Conservation (phyloP, 2,888 invertebrate species). For the Drosophila tanythrix region DNA sequence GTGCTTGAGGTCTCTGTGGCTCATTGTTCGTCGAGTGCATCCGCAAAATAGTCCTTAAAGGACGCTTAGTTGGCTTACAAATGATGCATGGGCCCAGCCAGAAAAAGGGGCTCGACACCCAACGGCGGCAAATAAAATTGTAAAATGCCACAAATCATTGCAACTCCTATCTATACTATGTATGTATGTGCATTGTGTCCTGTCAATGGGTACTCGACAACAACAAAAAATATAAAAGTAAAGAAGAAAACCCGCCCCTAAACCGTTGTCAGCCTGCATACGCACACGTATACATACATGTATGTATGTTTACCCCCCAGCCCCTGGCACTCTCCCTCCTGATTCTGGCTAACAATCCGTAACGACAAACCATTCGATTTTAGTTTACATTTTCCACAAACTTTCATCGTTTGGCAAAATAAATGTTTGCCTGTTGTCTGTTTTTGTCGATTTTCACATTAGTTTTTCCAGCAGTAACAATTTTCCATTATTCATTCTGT, state of each 20-base stretch:
- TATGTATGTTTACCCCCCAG: neutral
- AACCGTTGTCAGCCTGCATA: conserved; percentile 42
- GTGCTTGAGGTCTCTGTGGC: conserved; percentile 52
- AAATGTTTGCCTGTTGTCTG: conserved; percentile 56
- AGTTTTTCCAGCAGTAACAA: conserved; percentile 39
- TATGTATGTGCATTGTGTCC: conserved; percentile 46
- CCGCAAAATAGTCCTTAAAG: conserved; percentile 80
- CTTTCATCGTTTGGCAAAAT: conserved; percentile 68
- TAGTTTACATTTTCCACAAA: conserved; percentile 68
- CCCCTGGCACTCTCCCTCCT: neutral
- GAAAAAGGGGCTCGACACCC: conserved; percentile 44
- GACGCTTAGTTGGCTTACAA: conserved; percentile 80
- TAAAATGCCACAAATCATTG: conserved; percentile 80
- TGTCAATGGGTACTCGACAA: conserved; percentile 53
- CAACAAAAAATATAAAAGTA: conserved; percentile 12
- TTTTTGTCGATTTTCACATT: conserved; percentile 43
- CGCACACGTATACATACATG: neutral
- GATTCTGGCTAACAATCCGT: conserved; percentile 53
- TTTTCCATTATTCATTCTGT: conserved; percentile 7
- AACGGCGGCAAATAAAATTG: conserved; percentile 69
- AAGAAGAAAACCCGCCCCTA: conserved; percentile 68
- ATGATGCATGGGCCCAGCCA: conserved; percentile 65
- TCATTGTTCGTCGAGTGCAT: conserved; percentile 75
- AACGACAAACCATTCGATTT: conserved; percentile 70
- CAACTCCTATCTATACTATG: conserved; percentile 45